phyloP scores from a whole-genome alignment of 1,140 invertebrate species.

The Calycopis cecrops region DNA sequence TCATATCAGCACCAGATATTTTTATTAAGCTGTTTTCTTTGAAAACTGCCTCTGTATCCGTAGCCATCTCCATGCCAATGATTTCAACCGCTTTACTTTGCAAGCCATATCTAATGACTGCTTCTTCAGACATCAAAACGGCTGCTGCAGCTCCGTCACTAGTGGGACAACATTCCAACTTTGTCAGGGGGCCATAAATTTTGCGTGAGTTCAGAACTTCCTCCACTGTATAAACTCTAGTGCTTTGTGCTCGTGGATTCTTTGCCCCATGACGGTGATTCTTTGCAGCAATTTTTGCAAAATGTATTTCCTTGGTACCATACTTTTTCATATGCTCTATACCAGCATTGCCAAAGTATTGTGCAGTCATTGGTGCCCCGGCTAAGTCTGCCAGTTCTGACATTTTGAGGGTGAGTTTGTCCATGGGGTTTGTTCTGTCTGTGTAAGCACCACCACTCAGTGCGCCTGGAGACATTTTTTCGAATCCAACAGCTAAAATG shows the following conservation, averaged over 20 bases:
- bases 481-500: slow-evolving; percentile 95
- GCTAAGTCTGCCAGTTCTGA: slow-evolving; percentile 86
- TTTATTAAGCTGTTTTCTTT: slow-evolving; percentile 91
- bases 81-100: slow-evolving; percentile 95
- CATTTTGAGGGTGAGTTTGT: slow-evolving; percentile 93
- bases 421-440: slow-evolving; percentile 95
- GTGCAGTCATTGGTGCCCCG: slow-evolving; percentile 90
- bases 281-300: slow-evolving; percentile 98
- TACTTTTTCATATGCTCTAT: slow-evolving; percentile 98
- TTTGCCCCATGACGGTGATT: slow-evolving; percentile 98
- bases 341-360: slow-evolving; percentile 97
- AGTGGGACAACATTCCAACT: slow-evolving; percentile 97
- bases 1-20: slow-evolving; percentile 97
- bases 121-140: slow-evolving; percentile 92
- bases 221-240: slow-evolving; percentile 91
- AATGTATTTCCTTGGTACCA: slow-evolving; percentile 93
- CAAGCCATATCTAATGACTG: slow-evolving; percentile 88
- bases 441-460: slow-evolving; percentile 83
- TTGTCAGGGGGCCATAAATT: slow-evolving; percentile 93
- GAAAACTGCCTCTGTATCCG: slow-evolving; percentile 92
- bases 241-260: slow-evolving; percentile 97
- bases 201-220: slow-evolving; percentile 90
- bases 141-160: slow-evolving; percentile 96
- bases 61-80: slow-evolving; percentile 96
- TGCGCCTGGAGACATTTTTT: slow-evolving; percentile 98